Percentiles rank a stretch among this genome's conserved stretches.
Evolutionary conservation across 2,113 vertebrate genomes (phyloP).

Genomic region (Orcinus orca): DNA sequence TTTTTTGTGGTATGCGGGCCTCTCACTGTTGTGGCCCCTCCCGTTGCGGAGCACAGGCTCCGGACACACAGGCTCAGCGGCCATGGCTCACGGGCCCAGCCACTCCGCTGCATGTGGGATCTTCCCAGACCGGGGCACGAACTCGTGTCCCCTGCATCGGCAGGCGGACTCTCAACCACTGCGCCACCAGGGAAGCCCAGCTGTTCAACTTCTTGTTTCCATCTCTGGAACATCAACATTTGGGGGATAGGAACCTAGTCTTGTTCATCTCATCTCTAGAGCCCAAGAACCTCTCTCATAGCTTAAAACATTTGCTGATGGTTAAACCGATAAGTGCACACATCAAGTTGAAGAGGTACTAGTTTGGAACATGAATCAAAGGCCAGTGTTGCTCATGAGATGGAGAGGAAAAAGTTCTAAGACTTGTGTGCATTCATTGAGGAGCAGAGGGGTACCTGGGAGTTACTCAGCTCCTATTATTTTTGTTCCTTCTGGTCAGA

Average conservation of each 20-base stretch:
- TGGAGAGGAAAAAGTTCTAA: not conserved
- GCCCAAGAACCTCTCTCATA: not conserved
- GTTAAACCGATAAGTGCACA: not conserved
- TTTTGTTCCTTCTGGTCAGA: not conserved
- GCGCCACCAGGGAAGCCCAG: too few relatives aligned
- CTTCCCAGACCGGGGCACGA: too few relatives aligned
- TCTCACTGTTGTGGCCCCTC: too few relatives aligned
- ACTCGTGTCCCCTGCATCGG: too few relatives aligned
- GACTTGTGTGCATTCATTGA: not conserved
- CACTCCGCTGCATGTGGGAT: too few relatives aligned
- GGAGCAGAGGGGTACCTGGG: not conserved
- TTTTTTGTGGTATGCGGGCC: too few relatives aligned
- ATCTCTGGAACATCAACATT: not conserved
- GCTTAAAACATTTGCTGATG: not conserved
- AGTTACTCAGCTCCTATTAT: not conserved
- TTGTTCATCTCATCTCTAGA: not conserved
- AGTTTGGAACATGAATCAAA: not conserved
- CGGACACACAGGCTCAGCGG: too few relatives aligned
- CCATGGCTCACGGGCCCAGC: too few relatives aligned
- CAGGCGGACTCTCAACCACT: too few relatives aligned
- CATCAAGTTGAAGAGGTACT: not conserved
- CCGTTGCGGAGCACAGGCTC: too few relatives aligned
- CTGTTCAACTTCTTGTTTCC: not conserved
- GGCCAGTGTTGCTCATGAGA: not conserved
- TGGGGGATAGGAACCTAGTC: not conserved